A percentile compares a stretch with the other conserved stretches of the same genome.
phyloP scores from a whole-genome alignment of 2,888 invertebrate species.

The Antheraea assamensis region DNA sequence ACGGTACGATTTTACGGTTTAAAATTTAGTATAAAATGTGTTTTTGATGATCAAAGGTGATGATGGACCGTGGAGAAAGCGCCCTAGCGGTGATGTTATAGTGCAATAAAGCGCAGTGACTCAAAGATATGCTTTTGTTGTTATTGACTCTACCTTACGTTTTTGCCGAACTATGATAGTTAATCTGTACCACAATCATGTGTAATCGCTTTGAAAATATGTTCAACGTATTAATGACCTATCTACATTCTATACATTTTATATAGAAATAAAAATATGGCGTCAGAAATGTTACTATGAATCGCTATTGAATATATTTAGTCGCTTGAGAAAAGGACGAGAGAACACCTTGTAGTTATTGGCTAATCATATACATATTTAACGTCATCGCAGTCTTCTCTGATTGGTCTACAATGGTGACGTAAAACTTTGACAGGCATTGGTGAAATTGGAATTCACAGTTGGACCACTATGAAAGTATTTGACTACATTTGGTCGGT shows the following conservation, averaged over 20 bases:
- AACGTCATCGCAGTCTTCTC: not conserved
- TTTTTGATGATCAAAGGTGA: slow-evolving; percentile 23
- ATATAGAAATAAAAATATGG: not conserved
- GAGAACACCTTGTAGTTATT: not conserved
- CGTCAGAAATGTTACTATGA: not conserved
- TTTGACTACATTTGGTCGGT: slow-evolving; percentile 30
- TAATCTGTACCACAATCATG: not conserved
- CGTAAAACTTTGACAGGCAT: not conserved
- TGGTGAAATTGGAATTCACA: not conserved
- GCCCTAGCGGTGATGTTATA: slow-evolving; percentile 37
- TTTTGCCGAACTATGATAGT: not conserved
- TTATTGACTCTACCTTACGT: not conserved
- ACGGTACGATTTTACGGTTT: not conserved
- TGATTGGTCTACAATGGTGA: not conserved
- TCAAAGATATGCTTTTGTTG: not conserved
- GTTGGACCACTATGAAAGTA: not conserved
- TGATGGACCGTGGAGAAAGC: slow-evolving; percentile 43
- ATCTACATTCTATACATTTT: not conserved
- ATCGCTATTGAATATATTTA: not conserved
- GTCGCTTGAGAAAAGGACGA: not conserved
- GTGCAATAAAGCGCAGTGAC: slow-evolving; percentile 32
- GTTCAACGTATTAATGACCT: not conserved
- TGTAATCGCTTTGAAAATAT: not conserved
- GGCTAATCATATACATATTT: not conserved
- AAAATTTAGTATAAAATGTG: slow-evolving; percentile 13